phyloP scores from a whole-genome alignment of 2,113 vertebrate species.

The Fregata magnificens region DNA sequence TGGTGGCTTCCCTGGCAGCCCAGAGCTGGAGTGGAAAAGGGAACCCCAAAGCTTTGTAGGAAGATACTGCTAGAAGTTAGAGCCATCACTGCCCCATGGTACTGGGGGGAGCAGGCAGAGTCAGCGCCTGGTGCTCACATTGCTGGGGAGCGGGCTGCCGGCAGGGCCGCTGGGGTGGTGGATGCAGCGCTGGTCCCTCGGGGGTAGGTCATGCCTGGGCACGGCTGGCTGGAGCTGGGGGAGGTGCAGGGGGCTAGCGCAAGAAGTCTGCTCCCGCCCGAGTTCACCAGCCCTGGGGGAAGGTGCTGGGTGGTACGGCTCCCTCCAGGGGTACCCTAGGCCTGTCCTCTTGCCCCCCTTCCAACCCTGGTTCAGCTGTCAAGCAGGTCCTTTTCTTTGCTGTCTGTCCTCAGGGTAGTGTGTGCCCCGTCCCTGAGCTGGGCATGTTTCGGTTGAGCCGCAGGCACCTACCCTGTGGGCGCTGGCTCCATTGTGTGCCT shows the following conservation, averaged over 20 bases:
- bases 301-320: neutral
- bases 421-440: neutral
- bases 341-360: neutral
- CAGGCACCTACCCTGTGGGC: fast-evolving
- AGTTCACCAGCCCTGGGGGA: neutral
- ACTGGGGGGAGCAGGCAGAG: neutral
- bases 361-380: neutral
- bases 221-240: neutral
- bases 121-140: neutral
- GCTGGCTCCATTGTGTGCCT: neutral
- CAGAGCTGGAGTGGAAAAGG: neutral
- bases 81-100: fast-evolving
- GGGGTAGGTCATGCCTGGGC: too few relatives aligned
- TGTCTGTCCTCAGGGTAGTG: neutral
- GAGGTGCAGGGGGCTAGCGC: fast-evolving
- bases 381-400: neutral
- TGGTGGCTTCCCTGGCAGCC: neutral
- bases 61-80: fast-evolving
- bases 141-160: neutral
- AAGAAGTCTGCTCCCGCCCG: fast-evolving
- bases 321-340: neutral
- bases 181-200: fast-evolving
- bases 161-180: neutral
- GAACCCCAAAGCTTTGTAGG: neutral
- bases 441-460: neutral